A percentile compares a stretch with the other conserved stretches of the same genome.
Evolutionary conservation across 2,888 invertebrate genomes (phyloP).

Genomic region (Chymomyza procnemis): DNA sequence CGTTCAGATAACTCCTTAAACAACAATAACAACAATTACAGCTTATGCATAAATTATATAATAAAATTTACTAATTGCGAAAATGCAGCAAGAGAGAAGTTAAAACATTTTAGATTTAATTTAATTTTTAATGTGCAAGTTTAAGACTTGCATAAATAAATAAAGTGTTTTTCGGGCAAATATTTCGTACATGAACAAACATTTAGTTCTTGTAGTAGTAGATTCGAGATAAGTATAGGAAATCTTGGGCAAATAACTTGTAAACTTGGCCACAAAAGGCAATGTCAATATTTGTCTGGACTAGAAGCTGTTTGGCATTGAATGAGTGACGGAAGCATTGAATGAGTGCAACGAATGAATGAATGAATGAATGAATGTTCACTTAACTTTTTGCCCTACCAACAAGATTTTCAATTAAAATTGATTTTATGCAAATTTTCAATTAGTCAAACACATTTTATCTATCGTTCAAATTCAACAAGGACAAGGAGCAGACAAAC

Average conservation of each 20-base stretch:
- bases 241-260: constrained; percentile 41
- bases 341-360: constrained; percentile 9
- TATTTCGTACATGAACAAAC: not conserved
- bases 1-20: constrained; percentile 11
- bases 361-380: constrained; percentile 51
- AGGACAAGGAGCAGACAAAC: constrained; percentile 8
- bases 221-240: constrained; percentile 17
- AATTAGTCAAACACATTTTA: constrained; percentile 66
- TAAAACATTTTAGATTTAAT: constrained; percentile 45
- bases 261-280: constrained; percentile 24
- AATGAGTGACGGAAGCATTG: constrained; percentile 12
- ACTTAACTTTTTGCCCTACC: constrained; percentile 57
- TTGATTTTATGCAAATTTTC: constrained; percentile 74
- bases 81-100: constrained; percentile 34
- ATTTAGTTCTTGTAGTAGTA: constrained; percentile 9
- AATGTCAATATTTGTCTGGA: constrained; percentile 61
- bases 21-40: not conserved
- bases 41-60: constrained; percentile 51
- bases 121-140: constrained; percentile 64
- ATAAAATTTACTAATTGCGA: constrained; percentile 63
- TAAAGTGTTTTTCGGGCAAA: constrained; percentile 9
- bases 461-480: constrained; percentile 37
- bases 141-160: constrained; percentile 55
- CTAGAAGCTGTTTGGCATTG: constrained; percentile 28
- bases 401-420: constrained; percentile 71